These are phyloP conservation scores for Oryzias dopingdopingensis DNA, from an alignment of 2,797 vertebrate species.

Conservation along the genomic window DNA sequence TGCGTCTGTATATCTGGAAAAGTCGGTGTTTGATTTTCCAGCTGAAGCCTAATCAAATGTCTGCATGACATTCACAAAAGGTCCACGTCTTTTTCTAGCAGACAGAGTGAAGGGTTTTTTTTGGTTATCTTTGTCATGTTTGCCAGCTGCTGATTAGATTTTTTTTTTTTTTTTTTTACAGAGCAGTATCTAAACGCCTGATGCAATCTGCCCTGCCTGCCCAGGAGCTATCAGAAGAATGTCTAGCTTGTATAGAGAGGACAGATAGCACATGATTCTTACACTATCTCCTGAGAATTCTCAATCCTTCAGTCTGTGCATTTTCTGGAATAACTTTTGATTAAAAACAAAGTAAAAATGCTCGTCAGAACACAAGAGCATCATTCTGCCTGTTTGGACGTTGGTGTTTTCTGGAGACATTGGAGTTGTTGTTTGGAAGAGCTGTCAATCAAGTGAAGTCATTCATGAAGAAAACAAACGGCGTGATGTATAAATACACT, in stretches of 20 bases:
- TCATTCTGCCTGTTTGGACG: constrained; percentile 28
- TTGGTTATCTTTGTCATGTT: constrained; percentile 32
- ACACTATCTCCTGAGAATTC: constrained; percentile 2
- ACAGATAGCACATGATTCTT: constrained; percentile 24
- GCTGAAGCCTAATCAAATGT: constrained; percentile 24
- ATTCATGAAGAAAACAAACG: constrained; percentile 74
- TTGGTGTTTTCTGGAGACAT: constrained; percentile 47
- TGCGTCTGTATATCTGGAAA: constrained; percentile 2
- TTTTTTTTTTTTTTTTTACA: neutral
- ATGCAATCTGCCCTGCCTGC: constrained; percentile 41
- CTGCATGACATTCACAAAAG: constrained; percentile 34
- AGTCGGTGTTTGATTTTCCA: constrained; percentile 40
- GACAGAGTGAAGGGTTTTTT: constrained; percentile 22
- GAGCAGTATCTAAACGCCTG: constrained; percentile 14
- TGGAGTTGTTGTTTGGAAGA: constrained; percentile 58
- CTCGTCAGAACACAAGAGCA: no score
- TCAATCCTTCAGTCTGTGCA: neutral
- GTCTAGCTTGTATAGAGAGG: constrained; percentile 7
- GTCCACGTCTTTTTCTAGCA: constrained; percentile 20
- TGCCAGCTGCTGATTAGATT: constrained; percentile 19
- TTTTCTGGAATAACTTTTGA: neutral
- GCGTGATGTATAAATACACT: constrained; percentile 60
- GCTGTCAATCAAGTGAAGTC: constrained; percentile 68
- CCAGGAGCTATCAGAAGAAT: constrained; percentile 25
- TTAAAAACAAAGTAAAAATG: no score